These are phyloP conservation scores for Doryteuthis pealeii DNA, from an alignment of 1,140 invertebrate species.

Conservation along the genomic window DNA sequence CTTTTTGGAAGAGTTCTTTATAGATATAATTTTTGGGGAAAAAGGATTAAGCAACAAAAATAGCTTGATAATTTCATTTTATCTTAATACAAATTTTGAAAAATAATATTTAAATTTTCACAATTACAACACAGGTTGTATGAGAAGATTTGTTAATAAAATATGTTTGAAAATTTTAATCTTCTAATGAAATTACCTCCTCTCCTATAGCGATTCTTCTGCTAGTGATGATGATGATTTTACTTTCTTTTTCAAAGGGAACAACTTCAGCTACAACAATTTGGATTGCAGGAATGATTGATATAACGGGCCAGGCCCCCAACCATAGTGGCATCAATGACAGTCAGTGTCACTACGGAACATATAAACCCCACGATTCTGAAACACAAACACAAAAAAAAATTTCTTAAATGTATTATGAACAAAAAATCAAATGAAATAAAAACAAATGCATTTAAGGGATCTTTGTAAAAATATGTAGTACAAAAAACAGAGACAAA, in stretches of 20 bases:
- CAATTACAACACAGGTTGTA: too few relatives aligned
- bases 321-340: slow-evolving; percentile 94
- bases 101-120: too few relatives aligned
- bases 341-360: slow-evolving; percentile 97
- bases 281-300: slow-evolving; percentile 99
- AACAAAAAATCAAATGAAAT: not conserved
- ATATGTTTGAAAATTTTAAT: too few relatives aligned
- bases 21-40: too few relatives aligned
- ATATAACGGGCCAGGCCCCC: slow-evolving; percentile 95
- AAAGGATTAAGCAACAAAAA: too few relatives aligned
- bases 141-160: too few relatives aligned
- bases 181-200: slow-evolving; percentile 72
- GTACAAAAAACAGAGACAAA: too few relatives aligned
- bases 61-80: too few relatives aligned
- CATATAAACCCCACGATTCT: slow-evolving; percentile 99
- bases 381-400: too few relatives aligned
- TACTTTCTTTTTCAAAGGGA: slow-evolving; percentile 91
- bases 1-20: too few relatives aligned
- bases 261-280: slow-evolving; percentile 98
- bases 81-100: too few relatives aligned
- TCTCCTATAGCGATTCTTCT: slow-evolving; percentile 92
- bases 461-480: too few relatives aligned
- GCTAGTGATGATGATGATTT: slow-evolving; percentile 96
- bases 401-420: slow-evolving; percentile 8
- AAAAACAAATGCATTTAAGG: not conserved